Base-by-base conservation (phyloP, 2,888 invertebrate species). In the Ochropacha duplaris region DNA sequence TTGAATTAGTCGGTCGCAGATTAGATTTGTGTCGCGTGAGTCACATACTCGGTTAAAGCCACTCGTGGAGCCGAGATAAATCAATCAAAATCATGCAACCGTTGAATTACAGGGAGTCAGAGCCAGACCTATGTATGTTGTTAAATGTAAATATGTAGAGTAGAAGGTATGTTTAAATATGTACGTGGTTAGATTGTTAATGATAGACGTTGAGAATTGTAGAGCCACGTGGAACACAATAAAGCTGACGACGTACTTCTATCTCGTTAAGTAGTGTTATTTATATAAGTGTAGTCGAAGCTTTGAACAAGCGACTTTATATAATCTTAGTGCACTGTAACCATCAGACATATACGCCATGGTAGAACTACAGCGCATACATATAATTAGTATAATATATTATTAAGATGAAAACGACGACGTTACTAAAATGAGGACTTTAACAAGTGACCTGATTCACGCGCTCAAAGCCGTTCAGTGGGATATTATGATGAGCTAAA, bases 61-160 rank as follows among this genome's bases (percentile, higher is more conserved):
- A 19, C 19, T 44, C 19, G 44, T n/a, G 19, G 44, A 44, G 52
- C 22, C 31, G 52, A 52, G 52, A 52, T 52, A 52, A 31, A 31
- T 52, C 31, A 19, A 52, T 52, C 52, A 52, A 52, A 52, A 31
- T 12, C 31, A 52, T 31, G 31, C 19, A 52, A 34, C 12, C 16
- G 28, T 28, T 51, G 51, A 51, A 51, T 51, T 28, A 51, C 26
- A 31, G 31, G 12, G 31, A 31, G 12, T 11, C 31, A 31, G 12
- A 12, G 31, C 4, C 24, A 50, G 49, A 22, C n/a, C 24, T 50
- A 24, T n/a, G n/a, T 50, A 24, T n/a, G n/a, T n/a, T 22, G 24
- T 22, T 24, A 12, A 22, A n/a, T 26, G 50, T 22, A 19, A 24
- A n/a, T n/a, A 16, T 14, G 16, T 51, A 31, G n/a, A n/a, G n/a